Evolutionary conservation across 2,113 vertebrate species (phyloP).

Genomic region (Tachuris rubrigastra): DNA sequence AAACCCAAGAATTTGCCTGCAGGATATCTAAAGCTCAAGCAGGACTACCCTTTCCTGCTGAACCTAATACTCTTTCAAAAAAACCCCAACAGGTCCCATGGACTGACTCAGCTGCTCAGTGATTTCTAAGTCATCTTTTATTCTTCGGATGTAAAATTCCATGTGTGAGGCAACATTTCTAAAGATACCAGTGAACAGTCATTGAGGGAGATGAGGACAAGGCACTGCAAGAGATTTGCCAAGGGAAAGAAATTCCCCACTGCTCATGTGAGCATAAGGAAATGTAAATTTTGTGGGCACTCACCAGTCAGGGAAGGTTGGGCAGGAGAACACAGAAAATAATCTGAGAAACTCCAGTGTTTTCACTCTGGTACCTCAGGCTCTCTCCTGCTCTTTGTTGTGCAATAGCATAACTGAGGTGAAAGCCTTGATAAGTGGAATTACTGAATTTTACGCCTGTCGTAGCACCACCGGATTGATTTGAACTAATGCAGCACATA

Average conservation of each 20-base stretch:
- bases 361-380: background rate
- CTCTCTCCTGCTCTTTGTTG: background rate
- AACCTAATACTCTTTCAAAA: background rate
- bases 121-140: background rate
- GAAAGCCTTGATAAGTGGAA: background rate
- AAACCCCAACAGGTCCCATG: background rate
- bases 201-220: background rate
- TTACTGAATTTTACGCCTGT: background rate
- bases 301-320: background rate
- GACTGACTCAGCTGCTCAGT: background rate
- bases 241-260: background rate
- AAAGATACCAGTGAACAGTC: background rate
- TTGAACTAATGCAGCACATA: background rate
- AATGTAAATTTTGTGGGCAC: background rate
- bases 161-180: background rate
- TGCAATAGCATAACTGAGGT: no score
- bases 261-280: background rate
- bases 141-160: background rate
- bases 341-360: background rate
- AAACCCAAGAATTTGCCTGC: background rate
- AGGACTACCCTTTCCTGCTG: background rate
- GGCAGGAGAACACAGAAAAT: background rate
- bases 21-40: background rate
- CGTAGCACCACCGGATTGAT: background rate
- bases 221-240: background rate